Conservation (phyloP, 2,888 invertebrate genomes). For the Temnothorax unifasciatus region DNA sequence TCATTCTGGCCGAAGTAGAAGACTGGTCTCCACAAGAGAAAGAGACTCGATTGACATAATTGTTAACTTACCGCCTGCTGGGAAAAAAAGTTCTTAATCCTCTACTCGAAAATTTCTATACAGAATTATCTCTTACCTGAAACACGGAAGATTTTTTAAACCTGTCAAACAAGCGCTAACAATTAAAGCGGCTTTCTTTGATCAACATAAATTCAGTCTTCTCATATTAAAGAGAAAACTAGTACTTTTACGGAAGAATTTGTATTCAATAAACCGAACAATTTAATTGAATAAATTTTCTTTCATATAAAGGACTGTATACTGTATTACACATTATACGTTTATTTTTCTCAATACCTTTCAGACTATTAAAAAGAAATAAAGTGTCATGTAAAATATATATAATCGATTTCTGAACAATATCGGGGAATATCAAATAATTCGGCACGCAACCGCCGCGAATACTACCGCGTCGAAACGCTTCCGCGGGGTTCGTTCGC, state of each 20-base stretch:
- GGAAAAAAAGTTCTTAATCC: too few relatives aligned
- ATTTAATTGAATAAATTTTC: not conserved
- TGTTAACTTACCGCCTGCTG: too few relatives aligned
- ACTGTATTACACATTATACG: not conserved
- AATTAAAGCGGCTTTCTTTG: too few relatives aligned
- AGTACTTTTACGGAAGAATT: not conserved
- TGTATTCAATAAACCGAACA: not conserved
- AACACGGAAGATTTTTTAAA: too few relatives aligned
- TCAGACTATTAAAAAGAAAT: not conserved
- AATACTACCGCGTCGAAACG: too few relatives aligned
- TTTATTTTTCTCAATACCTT: not conserved
- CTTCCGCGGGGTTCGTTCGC: constrained; percentile 15
- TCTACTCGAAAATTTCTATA: too few relatives aligned
- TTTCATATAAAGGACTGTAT: too few relatives aligned
- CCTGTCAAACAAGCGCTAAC: too few relatives aligned
- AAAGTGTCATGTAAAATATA: constrained; percentile 5
- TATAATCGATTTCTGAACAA: not conserved
- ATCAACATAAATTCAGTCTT: not conserved
- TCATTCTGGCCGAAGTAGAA: too few relatives aligned
- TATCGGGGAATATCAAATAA: not conserved
- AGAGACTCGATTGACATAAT: too few relatives aligned
- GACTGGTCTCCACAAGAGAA: too few relatives aligned
- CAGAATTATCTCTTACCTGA: too few relatives aligned
- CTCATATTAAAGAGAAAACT: not conserved
- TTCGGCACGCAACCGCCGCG: constrained; percentile 13